Percentiles rank a stretch among this genome's conserved stretches.
phyloP scores from a whole-genome alignment of 2,888 invertebrate genomes.

The Drosophila bunnanda region DNA sequence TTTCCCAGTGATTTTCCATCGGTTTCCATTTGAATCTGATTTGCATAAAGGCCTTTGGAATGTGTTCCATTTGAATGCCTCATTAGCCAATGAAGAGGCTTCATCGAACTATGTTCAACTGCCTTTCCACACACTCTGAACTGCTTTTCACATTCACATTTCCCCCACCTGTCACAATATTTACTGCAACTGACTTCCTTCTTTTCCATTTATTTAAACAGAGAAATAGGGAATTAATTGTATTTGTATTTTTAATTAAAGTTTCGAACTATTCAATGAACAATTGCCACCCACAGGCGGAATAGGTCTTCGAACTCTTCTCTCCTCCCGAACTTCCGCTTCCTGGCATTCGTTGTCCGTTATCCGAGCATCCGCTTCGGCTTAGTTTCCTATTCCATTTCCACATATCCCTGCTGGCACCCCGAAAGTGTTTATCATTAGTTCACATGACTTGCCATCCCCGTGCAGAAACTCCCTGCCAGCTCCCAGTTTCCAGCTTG shows the following conservation, averaged over 20 bases:
- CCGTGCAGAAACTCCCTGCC: constrained; percentile 2
- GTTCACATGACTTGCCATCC: constrained; percentile 49
- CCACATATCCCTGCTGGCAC: neutral
- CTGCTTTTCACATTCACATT: neutral
- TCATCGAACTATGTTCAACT: constrained; percentile 3
- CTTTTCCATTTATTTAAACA: neutral
- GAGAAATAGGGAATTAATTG: neutral
- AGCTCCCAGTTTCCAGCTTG: neutral
- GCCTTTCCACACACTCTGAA: neutral
- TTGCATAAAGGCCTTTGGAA: constrained; percentile 21
- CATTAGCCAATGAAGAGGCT: constrained; percentile 21
- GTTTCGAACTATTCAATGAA: constrained; percentile 6
- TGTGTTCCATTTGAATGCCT: constrained; percentile 33
- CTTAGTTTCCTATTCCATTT: constrained; percentile 30
- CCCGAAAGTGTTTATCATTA: constrained; percentile 48
- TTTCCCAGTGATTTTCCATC: constrained; percentile 13
- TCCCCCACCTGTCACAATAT: neutral
- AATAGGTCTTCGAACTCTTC: neutral
- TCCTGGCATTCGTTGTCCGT: constrained; percentile 19
- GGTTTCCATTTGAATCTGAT: constrained; percentile 2
- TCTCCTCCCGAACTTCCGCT: constrained; percentile 2
- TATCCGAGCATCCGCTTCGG: constrained; percentile 38
- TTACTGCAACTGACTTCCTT: constrained; percentile 2
- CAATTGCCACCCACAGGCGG: neutral
- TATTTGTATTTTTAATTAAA: constrained; percentile 31